These are phyloP conservation scores for Thymelicus lineola DNA, from an alignment of 2,888 invertebrate genomes.

Conservation along the genomic window DNA sequence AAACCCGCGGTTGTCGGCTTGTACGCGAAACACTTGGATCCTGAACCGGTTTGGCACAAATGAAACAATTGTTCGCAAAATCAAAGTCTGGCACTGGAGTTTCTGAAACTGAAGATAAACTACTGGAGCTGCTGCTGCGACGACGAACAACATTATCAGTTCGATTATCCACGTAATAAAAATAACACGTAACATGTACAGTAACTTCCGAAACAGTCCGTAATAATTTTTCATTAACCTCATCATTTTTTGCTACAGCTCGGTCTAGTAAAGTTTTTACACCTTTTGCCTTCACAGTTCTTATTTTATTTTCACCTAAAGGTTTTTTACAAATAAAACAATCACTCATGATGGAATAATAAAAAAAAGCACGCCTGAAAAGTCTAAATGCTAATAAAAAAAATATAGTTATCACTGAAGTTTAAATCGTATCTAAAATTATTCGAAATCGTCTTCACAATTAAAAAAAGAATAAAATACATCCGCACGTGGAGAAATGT, in stretches of 20 bases:
- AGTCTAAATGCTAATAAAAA: conserved; percentile 34
- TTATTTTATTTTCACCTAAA: conserved; percentile 35
- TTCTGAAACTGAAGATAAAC: conserved; percentile 36
- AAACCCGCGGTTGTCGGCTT: too few species aligned
- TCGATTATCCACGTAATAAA: conserved; percentile 38
- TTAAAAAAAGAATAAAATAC: too few species aligned
- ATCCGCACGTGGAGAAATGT: too few species aligned
- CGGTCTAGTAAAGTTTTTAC: conserved; percentile 41
- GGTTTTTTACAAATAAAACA: conserved; percentile 41
- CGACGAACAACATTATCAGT: conserved; percentile 36
- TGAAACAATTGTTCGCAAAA: conserved; percentile 35
- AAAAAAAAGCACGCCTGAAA: conserved; percentile 24
- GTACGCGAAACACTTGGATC: too few species aligned
- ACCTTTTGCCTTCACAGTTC: conserved; percentile 40
- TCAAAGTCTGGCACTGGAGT: conserved; percentile 28
- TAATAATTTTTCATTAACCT: conserved; percentile 36
- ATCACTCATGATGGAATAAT: conserved; percentile 37
- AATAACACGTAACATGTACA: conserved; percentile 40
- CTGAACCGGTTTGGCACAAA: too few species aligned
- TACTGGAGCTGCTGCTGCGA: conserved; percentile 26
- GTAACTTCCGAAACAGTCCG: conserved; percentile 39
- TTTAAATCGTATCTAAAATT: too few species aligned
- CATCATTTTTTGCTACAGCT: conserved; percentile 38
- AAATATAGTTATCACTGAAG: conserved; percentile 24
- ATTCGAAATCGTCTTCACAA: too few species aligned